A percentile compares a stretch with the other conserved stretches of the same genome.
These are phyloP conservation scores for Bergia puertoricense DNA, from an alignment of 92 coral and sea anemone genomes.

Conservation along the genomic window DNA sequence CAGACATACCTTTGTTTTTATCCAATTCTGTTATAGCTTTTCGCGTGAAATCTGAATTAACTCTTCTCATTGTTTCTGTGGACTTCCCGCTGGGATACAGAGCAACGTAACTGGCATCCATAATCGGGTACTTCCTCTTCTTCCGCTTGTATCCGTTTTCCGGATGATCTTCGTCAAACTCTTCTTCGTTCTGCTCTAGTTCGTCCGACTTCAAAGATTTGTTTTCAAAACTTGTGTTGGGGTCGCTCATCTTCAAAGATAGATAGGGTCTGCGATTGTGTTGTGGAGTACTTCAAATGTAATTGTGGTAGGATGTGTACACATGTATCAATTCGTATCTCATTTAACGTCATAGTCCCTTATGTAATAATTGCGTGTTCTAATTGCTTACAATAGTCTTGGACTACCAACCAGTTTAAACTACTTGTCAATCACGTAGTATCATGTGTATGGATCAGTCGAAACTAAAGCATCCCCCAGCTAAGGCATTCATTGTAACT, in stretches of 20 bases:
- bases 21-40: constrained; percentile 11
- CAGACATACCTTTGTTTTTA: constrained; percentile 23
- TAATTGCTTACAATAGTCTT: too few relatives aligned
- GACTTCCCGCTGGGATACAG: constrained; percentile 19
- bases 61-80: constrained; percentile 28
- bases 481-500: too few relatives aligned
- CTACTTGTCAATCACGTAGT: too few relatives aligned
- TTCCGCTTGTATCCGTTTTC: constrained; percentile 10
- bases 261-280: neutral
- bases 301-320: too few relatives aligned
- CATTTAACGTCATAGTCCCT: neutral
- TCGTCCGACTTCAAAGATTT: neutral
- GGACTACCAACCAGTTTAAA: too few relatives aligned
- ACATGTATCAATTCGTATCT: too few relatives aligned
- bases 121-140: constrained; percentile 19
- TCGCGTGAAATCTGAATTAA: constrained; percentile 30
- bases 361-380: neutral
- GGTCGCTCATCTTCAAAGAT: constrained; percentile 9
- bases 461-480: too few relatives aligned
- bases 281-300: neutral
- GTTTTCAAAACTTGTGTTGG: neutral
- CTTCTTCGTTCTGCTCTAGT: neutral
- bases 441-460: too few relatives aligned
- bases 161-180: constrained; percentile 6
- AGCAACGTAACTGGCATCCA: constrained; percentile 40